Percentiles rank a stretch among this genome's conserved stretches.
phyloP scores from a whole-genome alignment of 2,888 invertebrate species.

The Andrena fulva region DNA sequence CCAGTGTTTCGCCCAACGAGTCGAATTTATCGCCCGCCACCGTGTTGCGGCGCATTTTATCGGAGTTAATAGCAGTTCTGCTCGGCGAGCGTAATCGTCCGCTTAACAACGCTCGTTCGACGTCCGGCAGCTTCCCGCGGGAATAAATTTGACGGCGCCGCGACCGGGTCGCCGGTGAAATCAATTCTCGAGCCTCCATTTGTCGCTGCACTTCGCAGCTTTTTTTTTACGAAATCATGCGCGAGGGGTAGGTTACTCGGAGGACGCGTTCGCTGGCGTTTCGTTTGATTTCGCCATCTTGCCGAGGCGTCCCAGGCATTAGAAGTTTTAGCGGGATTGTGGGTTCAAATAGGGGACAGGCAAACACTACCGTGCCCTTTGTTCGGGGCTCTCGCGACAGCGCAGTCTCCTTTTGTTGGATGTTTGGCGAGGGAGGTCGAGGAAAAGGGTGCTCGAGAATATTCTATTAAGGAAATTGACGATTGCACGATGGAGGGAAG shows the following conservation, averaged over 20 bases:
- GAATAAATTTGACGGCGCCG: constrained; percentile 12
- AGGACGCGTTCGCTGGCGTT: background rate
- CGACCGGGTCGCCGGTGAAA: background rate
- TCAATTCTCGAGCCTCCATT: background rate
- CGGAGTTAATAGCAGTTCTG: constrained; percentile 31
- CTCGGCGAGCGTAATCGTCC: constrained; percentile 38
- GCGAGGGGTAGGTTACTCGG: no score
- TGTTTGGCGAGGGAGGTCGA: background rate
- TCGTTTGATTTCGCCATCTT: constrained; percentile 4
- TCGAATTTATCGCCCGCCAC: constrained; percentile 14
- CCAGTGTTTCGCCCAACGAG: background rate
- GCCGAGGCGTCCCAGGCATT: constrained; percentile 3
- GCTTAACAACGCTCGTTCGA: constrained; percentile 17
- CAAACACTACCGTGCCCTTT: constrained; percentile 15
- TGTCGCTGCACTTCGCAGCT: background rate
- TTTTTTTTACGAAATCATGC: no score
- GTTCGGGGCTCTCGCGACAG: background rate
- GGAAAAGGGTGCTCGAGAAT: background rate
- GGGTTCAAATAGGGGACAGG: constrained; percentile 27
- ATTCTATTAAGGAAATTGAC: background rate
- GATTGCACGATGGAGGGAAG: background rate
- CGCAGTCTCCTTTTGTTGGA: background rate
- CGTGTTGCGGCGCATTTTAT: constrained; percentile 9
- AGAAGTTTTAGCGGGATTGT: constrained; percentile 16
- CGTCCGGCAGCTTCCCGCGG: constrained; percentile 8